Conservation (phyloP, 1,140 invertebrate genomes). For the Papilio machaon region DNA sequence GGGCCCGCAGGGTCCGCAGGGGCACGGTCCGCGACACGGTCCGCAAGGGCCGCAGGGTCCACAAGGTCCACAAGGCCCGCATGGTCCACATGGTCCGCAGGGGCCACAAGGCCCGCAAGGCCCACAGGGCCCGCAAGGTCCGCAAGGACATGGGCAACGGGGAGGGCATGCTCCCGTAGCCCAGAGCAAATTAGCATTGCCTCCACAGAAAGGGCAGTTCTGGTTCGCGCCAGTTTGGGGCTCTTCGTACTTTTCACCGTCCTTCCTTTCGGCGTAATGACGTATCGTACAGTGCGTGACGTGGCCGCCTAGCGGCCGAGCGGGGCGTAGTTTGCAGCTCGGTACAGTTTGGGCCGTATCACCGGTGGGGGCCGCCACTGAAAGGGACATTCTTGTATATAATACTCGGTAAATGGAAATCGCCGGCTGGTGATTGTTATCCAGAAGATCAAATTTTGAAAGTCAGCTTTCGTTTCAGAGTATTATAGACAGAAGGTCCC, state of each 20-base stretch:
- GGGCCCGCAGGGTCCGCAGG: constrained; percentile 71
- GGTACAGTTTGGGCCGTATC: constrained; percentile 34
- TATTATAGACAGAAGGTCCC: constrained; percentile 74
- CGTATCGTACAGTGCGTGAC: constrained; percentile 36
- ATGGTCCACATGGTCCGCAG: constrained; percentile 50
- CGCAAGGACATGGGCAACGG: constrained; percentile 49
- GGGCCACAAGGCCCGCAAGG: constrained; percentile 46
- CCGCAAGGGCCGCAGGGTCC: constrained; percentile 55
- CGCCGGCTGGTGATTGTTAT: constrained; percentile 59
- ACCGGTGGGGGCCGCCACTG: constrained; percentile 52
- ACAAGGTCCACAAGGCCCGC: constrained; percentile 75
- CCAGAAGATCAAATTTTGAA: constrained; percentile 60
- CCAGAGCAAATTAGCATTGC: constrained; percentile 42
- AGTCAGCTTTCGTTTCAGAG: constrained; percentile 54
- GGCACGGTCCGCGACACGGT: constrained; percentile 44
- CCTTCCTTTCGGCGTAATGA: constrained; percentile 45
- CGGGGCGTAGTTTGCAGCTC: constrained; percentile 33
- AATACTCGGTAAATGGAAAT: constrained; percentile 60
- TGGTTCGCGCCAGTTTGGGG: constrained; percentile 11
- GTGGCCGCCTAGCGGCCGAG: constrained; percentile 45
- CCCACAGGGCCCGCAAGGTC: constrained; percentile 45
- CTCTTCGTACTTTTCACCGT: constrained; percentile 64
- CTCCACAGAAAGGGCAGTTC: constrained; percentile 64
- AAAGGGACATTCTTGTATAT: constrained; percentile 72
- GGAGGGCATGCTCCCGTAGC: constrained; percentile 49